A percentile compares a stretch with the other conserved stretches of the same genome.
These are phyloP conservation scores for Hemicentrotus pulcherrimus DNA, from an alignment of 35 echinoderm and acorn worm genomes.

Conservation along the genomic window DNA sequence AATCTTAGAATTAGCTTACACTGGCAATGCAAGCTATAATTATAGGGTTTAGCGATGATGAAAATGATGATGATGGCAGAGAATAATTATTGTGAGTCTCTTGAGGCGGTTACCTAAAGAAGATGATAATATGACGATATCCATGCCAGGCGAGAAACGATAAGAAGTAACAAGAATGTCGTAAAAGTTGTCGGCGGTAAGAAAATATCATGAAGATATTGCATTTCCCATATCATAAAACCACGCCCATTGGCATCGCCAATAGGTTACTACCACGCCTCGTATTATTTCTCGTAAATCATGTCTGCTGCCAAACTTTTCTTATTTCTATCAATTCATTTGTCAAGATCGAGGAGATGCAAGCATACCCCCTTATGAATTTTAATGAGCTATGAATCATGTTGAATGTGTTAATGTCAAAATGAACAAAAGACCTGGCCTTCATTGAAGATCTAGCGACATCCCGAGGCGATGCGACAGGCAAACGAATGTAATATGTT, in stretches of 20 bases:
- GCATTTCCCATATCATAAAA: background rate
- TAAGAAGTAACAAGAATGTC: background rate
- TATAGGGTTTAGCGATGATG: too few species aligned
- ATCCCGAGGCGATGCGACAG: background rate
- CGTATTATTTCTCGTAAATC: background rate
- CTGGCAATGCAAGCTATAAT: too few species aligned
- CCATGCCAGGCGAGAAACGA: background rate
- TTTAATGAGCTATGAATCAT: background rate
- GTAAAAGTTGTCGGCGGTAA: background rate
- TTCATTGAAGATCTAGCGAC: background rate
- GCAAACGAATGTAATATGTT: background rate
- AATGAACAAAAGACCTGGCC: background rate
- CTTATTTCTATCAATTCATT: background rate
- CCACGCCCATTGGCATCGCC: too few species aligned
- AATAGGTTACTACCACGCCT: background rate
- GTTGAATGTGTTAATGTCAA: conserved; percentile 10
- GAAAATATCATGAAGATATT: background rate
- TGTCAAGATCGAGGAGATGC: background rate
- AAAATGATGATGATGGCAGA: too few species aligned
- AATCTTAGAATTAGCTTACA: too few species aligned
- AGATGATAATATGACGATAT: background rate
- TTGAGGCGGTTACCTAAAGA: too few species aligned
- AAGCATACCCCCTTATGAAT: background rate
- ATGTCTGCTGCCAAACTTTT: background rate
- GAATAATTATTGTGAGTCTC: too few species aligned